These are phyloP conservation scores for Sylvilagus floridanus DNA, from an alignment of 2,797 vertebrate species.

Conservation along the genomic window DNA sequence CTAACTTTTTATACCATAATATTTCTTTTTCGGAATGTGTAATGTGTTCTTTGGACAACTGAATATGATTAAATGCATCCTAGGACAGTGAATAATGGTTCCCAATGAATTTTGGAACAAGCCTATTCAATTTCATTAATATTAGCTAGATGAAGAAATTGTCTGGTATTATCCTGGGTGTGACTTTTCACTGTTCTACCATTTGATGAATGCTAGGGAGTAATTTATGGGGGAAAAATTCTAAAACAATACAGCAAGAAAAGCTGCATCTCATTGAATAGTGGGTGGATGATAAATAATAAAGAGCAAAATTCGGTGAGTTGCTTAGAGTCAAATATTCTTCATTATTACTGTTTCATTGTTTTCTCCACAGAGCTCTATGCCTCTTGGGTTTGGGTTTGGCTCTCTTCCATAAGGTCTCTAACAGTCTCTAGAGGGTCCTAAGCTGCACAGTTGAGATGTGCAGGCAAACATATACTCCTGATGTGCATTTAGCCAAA, in stretches of 20 bases:
- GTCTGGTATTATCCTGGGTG: constrained; percentile 34
- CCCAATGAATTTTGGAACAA: constrained; percentile 75
- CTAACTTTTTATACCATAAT: constrained; percentile 57
- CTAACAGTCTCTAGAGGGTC: neutral
- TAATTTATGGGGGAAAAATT: constrained; percentile 47
- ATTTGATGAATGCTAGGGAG: constrained; percentile 49
- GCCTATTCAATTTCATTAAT: constrained; percentile 78
- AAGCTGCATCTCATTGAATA: constrained; percentile 40
- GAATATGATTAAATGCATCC: constrained; percentile 64
- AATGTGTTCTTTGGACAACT: constrained; percentile 68
- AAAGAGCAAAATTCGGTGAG: constrained; percentile 21
- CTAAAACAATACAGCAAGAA: constrained; percentile 56
- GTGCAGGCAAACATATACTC: neutral
- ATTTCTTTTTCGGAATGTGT: constrained; percentile 65
- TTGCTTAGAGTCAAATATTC: constrained; percentile 46
- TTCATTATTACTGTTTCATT: neutral
- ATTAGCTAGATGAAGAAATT: constrained; percentile 67
- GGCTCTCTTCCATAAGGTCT: neutral
- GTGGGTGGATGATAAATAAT: neutral
- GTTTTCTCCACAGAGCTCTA: constrained; percentile 15
- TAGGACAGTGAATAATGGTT: constrained; percentile 73
- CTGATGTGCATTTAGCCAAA: neutral
- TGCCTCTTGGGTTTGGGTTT: neutral
- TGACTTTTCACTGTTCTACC: constrained; percentile 58
- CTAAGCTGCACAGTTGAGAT: constrained; percentile 17